These are phyloP conservation scores for Netta rufina DNA, from an alignment of 2,797 vertebrate genomes.

Conservation along the genomic window DNA sequence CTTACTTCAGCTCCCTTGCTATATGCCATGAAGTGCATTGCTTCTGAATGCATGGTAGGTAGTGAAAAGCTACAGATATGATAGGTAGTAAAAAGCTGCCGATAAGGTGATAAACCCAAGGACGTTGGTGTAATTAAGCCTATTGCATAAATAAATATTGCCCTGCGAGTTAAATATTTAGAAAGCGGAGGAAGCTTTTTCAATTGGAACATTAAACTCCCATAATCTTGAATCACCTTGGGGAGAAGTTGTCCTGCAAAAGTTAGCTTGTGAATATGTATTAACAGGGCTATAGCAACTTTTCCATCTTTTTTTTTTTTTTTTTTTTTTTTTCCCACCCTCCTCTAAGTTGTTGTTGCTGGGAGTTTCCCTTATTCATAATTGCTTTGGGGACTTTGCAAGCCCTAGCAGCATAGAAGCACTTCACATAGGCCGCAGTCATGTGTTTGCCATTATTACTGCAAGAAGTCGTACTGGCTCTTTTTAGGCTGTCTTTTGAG, in stretches of 20 bases:
- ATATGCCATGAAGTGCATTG: neutral
- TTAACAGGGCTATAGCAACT: neutral
- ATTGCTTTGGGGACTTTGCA: neutral
- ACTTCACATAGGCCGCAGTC: neutral
- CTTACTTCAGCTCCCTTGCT: neutral
- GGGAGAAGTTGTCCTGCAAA: neutral
- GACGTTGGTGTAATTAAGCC: neutral
- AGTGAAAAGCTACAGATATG: neutral
- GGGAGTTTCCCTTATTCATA: neutral
- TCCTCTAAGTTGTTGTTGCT: neutral
- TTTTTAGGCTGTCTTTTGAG: neutral
- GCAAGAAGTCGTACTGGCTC: neutral
- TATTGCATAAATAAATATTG: conserved; percentile 41
- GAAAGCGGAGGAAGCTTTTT: neutral
- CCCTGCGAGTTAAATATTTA: conserved; percentile 20
- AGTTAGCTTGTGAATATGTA: conserved; percentile 8
- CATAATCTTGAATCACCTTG: neutral
- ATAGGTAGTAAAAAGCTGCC: neutral
- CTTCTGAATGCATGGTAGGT: neutral
- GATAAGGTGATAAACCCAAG: conserved; percentile 1
- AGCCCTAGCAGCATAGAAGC: neutral
- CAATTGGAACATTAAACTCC: neutral
- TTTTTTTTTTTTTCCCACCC: too few species aligned
- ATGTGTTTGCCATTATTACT: neutral
- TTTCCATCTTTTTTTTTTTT: neutral